These are phyloP conservation scores for Tragelaphus strepsiceros DNA, from an alignment of 2,113 vertebrate species.

Conservation along the genomic window DNA sequence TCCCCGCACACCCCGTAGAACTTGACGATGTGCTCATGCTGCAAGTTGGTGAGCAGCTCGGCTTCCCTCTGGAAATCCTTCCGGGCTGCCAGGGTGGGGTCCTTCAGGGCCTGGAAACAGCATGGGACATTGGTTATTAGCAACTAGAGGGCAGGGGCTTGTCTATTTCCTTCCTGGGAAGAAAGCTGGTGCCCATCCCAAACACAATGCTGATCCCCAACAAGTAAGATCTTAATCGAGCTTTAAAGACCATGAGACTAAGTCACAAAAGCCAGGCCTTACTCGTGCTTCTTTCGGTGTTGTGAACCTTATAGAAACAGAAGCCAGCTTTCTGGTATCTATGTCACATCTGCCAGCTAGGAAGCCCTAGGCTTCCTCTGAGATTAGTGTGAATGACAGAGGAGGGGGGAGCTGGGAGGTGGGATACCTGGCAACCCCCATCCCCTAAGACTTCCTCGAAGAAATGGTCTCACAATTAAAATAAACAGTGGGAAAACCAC, in stretches of 20 bases:
- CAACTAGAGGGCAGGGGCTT: fast-evolving
- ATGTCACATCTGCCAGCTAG: background rate
- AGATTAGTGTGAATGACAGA: background rate
- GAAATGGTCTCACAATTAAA: background rate
- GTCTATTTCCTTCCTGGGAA: background rate
- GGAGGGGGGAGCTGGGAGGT: background rate
- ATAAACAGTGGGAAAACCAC: background rate
- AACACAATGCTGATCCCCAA: background rate
- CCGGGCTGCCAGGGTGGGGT: slow-evolving; percentile 93
- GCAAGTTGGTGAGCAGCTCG: slow-evolving; percentile 96
- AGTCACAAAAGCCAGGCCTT: background rate
- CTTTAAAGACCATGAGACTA: background rate
- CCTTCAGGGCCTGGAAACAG: slow-evolving; percentile 90
- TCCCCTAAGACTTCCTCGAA: background rate
- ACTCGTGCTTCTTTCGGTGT: background rate
- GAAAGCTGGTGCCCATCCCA: background rate
- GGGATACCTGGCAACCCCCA: background rate
- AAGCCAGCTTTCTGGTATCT: background rate
- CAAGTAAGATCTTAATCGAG: background rate
- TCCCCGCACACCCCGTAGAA: slow-evolving; percentile 97
- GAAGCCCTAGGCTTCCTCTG: background rate
- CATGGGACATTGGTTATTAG: background rate
- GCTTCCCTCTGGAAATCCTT: slow-evolving; percentile 99
- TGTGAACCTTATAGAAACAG: background rate
- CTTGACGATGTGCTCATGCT: slow-evolving; percentile 97